Base-by-base conservation (phyloP, 2,797 vertebrate species). In the Bufotes viridis region DNA sequence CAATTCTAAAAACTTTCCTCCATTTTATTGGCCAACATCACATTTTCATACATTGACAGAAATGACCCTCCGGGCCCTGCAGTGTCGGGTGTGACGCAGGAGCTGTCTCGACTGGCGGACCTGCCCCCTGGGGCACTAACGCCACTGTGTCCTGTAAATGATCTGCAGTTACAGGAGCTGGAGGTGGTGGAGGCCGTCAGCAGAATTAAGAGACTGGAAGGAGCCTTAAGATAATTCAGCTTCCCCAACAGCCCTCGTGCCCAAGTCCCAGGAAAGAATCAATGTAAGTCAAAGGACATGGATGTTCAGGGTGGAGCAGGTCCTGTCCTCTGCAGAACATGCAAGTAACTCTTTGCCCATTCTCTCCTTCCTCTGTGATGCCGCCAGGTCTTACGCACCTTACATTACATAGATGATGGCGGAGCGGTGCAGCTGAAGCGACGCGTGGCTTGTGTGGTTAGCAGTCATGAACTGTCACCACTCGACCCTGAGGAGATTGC, bases 391-490 rank as follows among this genome's bases (percentile, higher is more conserved):
- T 95, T 98, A 29, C 94, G 96, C 90, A 93, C 95, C 0, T 94
- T 98, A 82, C 94, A 97, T 89, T 98, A 98, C 1, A 93, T 98
- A 8, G 97, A 98, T 51, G 91, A 92, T 78, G 90, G 93, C 0
- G 96, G 97, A 0, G 96, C 97, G 0, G 97, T 98, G 92, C 97
- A 97, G 95, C 95, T 98, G 89, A 97, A 98, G 6, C 97, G 97
- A 24, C 94, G 97, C 0, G 97, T 98, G 78, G 97, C 97, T 0
- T 97, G 97, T 91, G 97, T 97, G 94, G 97, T 98, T 93, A 97
- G 96, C 93, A 96, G 96, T 92, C 97, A 98, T 0, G 97, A 98
- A 93, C 93, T 98, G 90, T 97, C 96, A 9, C 93, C 96, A 2
- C 93, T 98, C 91, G 95, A 94, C 10, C 97, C 97, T 0, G 97